Evolutionary conservation across 2,113 vertebrate genomes (phyloP), one percentile per base, ranked within the genome.

Genomic region (Paradisaea rubra): DNA sequence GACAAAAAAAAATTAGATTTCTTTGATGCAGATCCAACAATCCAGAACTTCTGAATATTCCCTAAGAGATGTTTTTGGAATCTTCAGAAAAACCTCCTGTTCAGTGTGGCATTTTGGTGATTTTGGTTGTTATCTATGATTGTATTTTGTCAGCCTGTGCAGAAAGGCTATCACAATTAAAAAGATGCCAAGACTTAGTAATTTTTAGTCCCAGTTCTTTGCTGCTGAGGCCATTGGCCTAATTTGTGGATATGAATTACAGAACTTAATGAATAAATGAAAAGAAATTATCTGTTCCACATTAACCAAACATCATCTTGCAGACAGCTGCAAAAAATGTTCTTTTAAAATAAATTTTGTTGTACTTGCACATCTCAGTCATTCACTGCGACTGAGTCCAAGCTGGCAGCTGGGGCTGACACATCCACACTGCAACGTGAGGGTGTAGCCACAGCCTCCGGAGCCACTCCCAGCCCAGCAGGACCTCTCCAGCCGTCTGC

Each of bases 351-450:
- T 28, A 18, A 7, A 13, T 63, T 35, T 49, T 25, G 5, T 45
- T 89, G 33, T 44, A 16, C 27, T 79, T 50, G 54, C 25, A 11
- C 42, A 15, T 71, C 41, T 68, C 3, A 0, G 47, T 64, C 4
- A 2, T 18, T 47, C 4, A 0, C 49, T 68, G 65, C 35, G 24
- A 0, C 27, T 25, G 56, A 64, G 60, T 18, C 28, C 35, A 22
- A 11, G 44, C n/a, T 69, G 41, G 9, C 15, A 33, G 17, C 3
- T 42, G 30, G 50, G 39, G 31, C 35, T 3, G 11, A 39, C 53
- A 30, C 33, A 13, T 39, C 39, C 56, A 2, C 13, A 0, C 5
- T 54, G 47, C 52, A 42, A 1, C 3, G 3, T 7, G 24, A 35
- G 30, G 65, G 35, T 39, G 61, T 13, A 45, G 70, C 73, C 14